Evolutionary conservation across 2,113 vertebrate species (phyloP).

Genomic region (Toxostoma redivivum): DNA sequence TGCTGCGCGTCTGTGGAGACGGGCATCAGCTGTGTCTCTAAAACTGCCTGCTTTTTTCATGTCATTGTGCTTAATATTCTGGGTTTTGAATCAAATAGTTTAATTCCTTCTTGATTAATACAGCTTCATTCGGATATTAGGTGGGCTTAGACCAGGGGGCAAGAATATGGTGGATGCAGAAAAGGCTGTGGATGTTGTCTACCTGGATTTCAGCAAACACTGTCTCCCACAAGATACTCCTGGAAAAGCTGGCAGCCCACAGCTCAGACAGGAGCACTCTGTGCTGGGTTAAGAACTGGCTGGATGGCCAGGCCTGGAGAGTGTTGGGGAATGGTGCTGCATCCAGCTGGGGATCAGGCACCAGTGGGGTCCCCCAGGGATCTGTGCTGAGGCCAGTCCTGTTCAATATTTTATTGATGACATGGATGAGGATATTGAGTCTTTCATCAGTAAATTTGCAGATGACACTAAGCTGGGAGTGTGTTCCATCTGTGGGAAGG

Average conservation of each 20-base stretch:
- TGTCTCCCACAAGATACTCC: not conserved
- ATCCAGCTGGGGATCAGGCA: not conserved
- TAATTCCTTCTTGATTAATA: not conserved
- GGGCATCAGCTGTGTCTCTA: not conserved
- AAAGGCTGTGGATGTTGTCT: not conserved
- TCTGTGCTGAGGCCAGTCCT: not conserved
- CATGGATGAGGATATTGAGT: accelerated
- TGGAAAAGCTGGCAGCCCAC: not conserved
- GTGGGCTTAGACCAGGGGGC: not conserved
- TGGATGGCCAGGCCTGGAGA: not conserved
- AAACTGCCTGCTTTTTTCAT: not conserved
- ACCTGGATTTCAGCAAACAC: not conserved
- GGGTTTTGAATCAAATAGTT: not conserved
- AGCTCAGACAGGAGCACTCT: not conserved
- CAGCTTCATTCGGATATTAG: not conserved
- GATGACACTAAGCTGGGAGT: accelerated
- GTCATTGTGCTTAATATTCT: not conserved
- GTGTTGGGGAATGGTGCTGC: accelerated
- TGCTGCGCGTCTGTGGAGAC: not conserved
- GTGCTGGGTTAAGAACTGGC: not conserved
- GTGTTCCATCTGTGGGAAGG: accelerated
- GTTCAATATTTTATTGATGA: not conserved
- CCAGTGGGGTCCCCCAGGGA: not conserved
- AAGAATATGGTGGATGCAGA: not conserved
- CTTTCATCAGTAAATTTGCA: not conserved